These are phyloP conservation scores for Calcarius lapponicus DNA, from an alignment of 2,797 vertebrate species.

Conservation along the genomic window DNA sequence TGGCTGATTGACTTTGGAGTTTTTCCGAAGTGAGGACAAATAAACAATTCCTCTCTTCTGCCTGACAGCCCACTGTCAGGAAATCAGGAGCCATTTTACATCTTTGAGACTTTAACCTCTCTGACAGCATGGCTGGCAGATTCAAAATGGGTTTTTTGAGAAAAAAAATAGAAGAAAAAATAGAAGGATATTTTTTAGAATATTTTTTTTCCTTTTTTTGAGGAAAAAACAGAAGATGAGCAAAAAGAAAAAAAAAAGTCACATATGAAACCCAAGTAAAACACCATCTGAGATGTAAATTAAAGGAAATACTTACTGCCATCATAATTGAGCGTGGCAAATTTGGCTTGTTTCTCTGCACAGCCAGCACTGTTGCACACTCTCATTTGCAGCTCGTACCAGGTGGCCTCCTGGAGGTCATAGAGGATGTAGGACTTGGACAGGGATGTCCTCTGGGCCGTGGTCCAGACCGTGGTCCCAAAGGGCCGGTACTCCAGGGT, in stretches of 20 bases:
- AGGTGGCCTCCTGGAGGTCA: constrained; percentile 93
- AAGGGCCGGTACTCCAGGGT: constrained; percentile 94
- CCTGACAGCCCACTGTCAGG: not conserved
- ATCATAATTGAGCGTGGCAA: constrained; percentile 92
- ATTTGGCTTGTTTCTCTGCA: constrained; percentile 92
- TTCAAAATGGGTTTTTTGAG: not conserved
- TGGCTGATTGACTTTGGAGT: not conserved
- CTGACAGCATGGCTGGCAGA: not conserved
- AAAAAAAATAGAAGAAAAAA: not conserved
- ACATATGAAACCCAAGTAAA: not conserved
- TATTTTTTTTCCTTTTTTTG: too few species aligned
- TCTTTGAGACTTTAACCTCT: not conserved
- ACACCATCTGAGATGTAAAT: accelerated
- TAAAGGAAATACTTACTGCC: constrained; percentile 88
- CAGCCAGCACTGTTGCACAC: constrained; percentile 98
- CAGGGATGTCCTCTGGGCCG: constrained; percentile 91
- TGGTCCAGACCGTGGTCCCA: constrained; percentile 91
- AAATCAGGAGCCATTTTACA: not conserved
- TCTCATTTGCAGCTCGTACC: constrained; percentile 97
- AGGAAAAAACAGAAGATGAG: not conserved
- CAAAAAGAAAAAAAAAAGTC: not conserved
- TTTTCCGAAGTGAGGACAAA: not conserved
- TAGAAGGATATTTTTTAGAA: not conserved
- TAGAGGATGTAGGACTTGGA: constrained; percentile 96
- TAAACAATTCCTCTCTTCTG: not conserved